A percentile compares a stretch with the other conserved stretches of the same genome.
Conservation (phyloP, 2,888 invertebrate species). For the Andrena fulva region DNA sequence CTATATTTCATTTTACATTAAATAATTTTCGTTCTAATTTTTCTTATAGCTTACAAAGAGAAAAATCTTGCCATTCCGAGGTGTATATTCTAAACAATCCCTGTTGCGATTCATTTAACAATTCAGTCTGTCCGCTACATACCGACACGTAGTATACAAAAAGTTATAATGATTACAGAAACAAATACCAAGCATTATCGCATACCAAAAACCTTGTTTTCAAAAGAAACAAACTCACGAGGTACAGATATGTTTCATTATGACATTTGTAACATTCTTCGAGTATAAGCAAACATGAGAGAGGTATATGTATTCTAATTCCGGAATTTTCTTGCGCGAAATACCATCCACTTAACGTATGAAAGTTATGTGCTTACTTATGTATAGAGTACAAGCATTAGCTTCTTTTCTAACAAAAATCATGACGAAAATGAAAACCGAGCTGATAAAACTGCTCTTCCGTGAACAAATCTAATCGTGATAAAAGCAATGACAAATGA, state of each 20-base stretch:
- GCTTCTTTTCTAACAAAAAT: slow-evolving; percentile 34
- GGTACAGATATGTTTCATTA: slow-evolving; percentile 60
- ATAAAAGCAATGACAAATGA: slow-evolving; percentile 51
- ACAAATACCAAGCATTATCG: slow-evolving; percentile 51
- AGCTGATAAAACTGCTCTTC: slow-evolving; percentile 69
- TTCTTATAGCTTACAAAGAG: slow-evolving; percentile 25
- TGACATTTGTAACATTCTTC: slow-evolving; percentile 49
- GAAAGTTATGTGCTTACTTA: slow-evolving; percentile 49
- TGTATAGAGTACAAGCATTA: slow-evolving; percentile 23
- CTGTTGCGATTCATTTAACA: slow-evolving; percentile 39
- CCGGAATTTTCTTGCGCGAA: slow-evolving; percentile 46
- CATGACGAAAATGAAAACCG: slow-evolving; percentile 43
- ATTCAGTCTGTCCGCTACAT: slow-evolving; percentile 53
- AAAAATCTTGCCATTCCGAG: slow-evolving; percentile 34
- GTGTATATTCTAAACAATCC: slow-evolving; percentile 48
- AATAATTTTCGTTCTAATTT: slow-evolving; percentile 39
- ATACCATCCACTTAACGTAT: slow-evolving; percentile 66
- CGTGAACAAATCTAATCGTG: slow-evolving; percentile 68
- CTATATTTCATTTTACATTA: slow-evolving; percentile 56
- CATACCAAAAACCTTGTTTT: slow-evolving; percentile 45
- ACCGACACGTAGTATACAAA: slow-evolving; percentile 42
- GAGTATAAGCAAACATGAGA: slow-evolving; percentile 46
- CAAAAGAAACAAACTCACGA: slow-evolving; percentile 48
- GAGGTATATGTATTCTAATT: slow-evolving; percentile 53
- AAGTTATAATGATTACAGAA: slow-evolving; percentile 37